Evolutionary conservation across 2,113 vertebrate species (phyloP), one percentile per base, ranked within the genome.

Genomic region (Willisornis vidua): DNA sequence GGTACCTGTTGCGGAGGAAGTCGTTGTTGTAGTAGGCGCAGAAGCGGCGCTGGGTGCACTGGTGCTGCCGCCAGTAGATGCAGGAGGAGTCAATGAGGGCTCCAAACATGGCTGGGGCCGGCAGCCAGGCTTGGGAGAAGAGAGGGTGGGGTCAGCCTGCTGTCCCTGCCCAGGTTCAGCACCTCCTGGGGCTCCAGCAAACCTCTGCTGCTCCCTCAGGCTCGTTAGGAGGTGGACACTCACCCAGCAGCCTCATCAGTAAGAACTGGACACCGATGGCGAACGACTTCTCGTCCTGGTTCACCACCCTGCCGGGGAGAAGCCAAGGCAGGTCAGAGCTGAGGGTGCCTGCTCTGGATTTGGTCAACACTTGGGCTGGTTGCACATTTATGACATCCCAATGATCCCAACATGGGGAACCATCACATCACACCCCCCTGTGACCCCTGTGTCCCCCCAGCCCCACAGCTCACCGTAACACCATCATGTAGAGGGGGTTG

Each of bases 401-500:
- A 3, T 39, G 91, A 20, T 37, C 37, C 48, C 62, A 46, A 4
- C 7, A 0, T 0, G 28, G 35, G 45, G 43, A 78, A 18, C 28
- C 62, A 20, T 31, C 29, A 2, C 3, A 19, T 18, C 2, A 7
- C 3, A 0, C 8, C 13, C 31, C 19, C 16, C 43, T 15, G 13
- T 51, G 33, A n/a, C 63, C 49, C 62, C 2, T 35, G 10, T 35
- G n/a, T 0, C 3, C 10, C 2, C 4, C 3, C 5, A 19, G 24
- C 41, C 41, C 41, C 41, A 43, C 41, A 43, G 51, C 98, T 96
- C 95, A 99, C 99, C 99, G 98, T 96, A 99, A 98, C 41, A 99
- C 98, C 99, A 99, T 99, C 99, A 99, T 99, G 98, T 99, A 99
- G 87, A 99, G 97, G 4, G 99, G 99, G 90, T 99, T 99, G 98